These are phyloP conservation scores for Corythaixoides concolor DNA, from an alignment of 2,113 vertebrate species.

Conservation along the genomic window DNA sequence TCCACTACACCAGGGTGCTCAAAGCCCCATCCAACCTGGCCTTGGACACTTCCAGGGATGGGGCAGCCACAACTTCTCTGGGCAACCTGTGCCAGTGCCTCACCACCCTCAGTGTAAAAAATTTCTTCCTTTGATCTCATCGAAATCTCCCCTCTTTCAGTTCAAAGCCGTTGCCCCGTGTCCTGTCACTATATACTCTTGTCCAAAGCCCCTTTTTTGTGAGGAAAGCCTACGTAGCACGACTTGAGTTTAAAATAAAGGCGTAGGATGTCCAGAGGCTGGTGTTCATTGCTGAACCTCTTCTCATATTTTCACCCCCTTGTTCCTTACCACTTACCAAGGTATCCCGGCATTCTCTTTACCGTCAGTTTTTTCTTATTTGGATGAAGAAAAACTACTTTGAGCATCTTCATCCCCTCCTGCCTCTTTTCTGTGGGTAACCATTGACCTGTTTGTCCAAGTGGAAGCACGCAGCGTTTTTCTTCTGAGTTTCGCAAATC, in stretches of 20 bases:
- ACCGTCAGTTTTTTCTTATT: background rate
- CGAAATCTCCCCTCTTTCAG: no score
- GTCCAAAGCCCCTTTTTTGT: background rate
- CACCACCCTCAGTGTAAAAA: no score
- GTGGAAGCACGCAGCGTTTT: fast-evolving
- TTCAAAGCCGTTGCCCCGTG: no score
- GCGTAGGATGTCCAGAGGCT: no score
- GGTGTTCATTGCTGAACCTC: background rate
- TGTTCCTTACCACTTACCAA: background rate
- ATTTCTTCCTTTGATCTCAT: no score
- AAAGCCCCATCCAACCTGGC: no score
- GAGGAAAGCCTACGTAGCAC: background rate
- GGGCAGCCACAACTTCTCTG: no score
- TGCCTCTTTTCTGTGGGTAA: background rate
- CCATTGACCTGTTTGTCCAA: background rate
- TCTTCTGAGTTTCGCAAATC: background rate
- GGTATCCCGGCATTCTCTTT: background rate
- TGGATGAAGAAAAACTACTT: background rate
- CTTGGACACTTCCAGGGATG: no score
- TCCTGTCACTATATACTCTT: no score
- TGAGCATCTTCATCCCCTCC: background rate
- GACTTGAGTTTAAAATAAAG: background rate
- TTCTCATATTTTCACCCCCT: background rate
- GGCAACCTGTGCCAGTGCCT: no score
- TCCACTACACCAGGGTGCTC: no score